phyloP scores from a whole-genome alignment of 2,797 vertebrate genomes.

The Intellagama lesueurii region DNA sequence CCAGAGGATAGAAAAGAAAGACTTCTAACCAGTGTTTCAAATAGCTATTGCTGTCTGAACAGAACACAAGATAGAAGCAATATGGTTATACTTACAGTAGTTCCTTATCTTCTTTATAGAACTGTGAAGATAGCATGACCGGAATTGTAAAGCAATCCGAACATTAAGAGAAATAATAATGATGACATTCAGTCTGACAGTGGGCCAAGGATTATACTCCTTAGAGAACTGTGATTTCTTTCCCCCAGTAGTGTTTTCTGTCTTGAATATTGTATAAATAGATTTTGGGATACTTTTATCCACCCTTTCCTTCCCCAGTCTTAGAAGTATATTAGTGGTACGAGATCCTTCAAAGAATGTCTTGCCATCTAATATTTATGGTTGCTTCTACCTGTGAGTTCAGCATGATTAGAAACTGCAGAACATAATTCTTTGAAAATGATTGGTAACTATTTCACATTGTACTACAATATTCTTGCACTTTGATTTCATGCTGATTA shows the following conservation, averaged over 20 bases:
- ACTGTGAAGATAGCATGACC: not conserved
- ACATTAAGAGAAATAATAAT: not conserved
- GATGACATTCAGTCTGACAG: conserved; percentile 33
- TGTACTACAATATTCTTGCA: not conserved
- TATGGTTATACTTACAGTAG: not conserved
- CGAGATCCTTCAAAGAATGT: not conserved
- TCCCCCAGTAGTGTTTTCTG: not conserved
- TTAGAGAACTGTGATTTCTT: not conserved
- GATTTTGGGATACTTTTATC: conserved; percentile 14
- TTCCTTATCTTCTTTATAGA: not conserved
- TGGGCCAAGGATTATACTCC: conserved; percentile 7
- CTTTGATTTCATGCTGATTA: not conserved
- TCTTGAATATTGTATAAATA: conserved; percentile 17
- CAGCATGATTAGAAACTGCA: not conserved
- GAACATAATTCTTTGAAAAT: conserved; percentile 4
- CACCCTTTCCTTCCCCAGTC: not conserved
- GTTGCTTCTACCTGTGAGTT: not conserved
- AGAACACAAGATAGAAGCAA: not conserved
- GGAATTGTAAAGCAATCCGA: not conserved
- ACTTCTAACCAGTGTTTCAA: not conserved
- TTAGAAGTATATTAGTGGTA: conserved; percentile 18
- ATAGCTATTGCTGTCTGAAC: not conserved
- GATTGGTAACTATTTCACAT: conserved; percentile 6
- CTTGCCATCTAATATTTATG: not conserved
- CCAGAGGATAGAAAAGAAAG: not conserved